These are phyloP conservation scores for Philopedon plagiatum DNA, from an alignment of 2,888 invertebrate species.

Conservation along the genomic window DNA sequence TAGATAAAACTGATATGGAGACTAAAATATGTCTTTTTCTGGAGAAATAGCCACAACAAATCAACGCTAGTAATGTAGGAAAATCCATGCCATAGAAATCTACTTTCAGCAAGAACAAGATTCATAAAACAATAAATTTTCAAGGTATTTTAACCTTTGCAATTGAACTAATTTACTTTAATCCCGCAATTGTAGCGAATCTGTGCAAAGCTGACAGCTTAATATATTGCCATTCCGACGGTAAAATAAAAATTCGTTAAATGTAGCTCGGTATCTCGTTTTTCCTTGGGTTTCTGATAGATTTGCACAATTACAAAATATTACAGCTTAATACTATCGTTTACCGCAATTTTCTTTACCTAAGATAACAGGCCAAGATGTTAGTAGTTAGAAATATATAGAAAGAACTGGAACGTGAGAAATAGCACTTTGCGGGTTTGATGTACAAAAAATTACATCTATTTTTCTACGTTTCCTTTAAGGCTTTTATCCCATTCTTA, in stretches of 20 bases:
- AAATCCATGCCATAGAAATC: no score
- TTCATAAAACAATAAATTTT: background rate
- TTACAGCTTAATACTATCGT: constrained; percentile 19
- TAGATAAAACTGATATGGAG: no score
- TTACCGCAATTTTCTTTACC: background rate
- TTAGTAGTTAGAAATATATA: no score
- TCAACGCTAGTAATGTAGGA: no score
- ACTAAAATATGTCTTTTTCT: no score
- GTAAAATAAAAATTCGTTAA: constrained; percentile 6
- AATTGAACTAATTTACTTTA: constrained; percentile 7
- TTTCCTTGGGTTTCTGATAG: background rate
- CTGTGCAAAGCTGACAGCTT: constrained; percentile 11
- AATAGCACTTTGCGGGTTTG: no score
- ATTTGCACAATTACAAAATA: constrained; percentile 23
- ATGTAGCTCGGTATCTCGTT: constrained; percentile 10
- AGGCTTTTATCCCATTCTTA: no score
- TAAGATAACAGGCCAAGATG: no score
- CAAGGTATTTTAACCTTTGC: constrained; percentile 4
- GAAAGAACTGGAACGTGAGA: no score
- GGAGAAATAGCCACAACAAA: no score
- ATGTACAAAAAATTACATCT: no score
- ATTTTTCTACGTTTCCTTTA: no score
- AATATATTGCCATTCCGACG: constrained; percentile 8
- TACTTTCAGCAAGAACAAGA: background rate
- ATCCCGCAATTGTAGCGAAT: constrained; percentile 8